These are phyloP conservation scores for Opisthocomus hoazin DNA, from an alignment of 2,113 vertebrate species.

Conservation along the genomic window DNA sequence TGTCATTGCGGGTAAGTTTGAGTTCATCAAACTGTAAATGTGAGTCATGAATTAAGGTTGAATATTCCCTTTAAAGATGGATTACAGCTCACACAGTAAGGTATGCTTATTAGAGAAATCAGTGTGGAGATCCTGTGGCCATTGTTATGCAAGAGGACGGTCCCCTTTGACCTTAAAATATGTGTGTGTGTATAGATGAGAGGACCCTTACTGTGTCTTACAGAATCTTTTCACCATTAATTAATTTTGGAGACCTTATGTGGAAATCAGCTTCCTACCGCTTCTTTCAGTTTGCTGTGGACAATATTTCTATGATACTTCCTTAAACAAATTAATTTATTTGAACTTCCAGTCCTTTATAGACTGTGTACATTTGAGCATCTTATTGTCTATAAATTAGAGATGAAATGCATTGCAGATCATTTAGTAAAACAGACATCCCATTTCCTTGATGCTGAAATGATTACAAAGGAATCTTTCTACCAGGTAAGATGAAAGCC, in stretches of 20 bases:
- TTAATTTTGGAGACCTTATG: slow-evolving; percentile 9
- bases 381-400: not conserved
- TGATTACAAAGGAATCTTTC: not conserved
- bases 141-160: slow-evolving; percentile 24
- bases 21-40: slow-evolving; percentile 31
- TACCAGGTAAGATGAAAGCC: not conserved
- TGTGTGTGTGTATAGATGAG: slow-evolving; percentile 38
- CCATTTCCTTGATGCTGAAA: not conserved
- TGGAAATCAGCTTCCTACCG: not conserved
- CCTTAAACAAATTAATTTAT: not conserved
- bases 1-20: not conserved
- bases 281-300: not conserved
- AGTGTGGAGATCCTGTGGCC: slow-evolving; percentile 23
- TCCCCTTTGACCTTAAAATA: slow-evolving; percentile 62
- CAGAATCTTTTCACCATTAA: slow-evolving; percentile 2
- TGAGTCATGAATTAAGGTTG: not conserved
- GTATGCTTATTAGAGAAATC: slow-evolving; percentile 11
- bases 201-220: slow-evolving; percentile 53
- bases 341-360: not conserved
- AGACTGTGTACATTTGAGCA: not conserved
- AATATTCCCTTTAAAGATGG: slow-evolving; percentile 36
- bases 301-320: not conserved
- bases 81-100: slow-evolving; percentile 26
- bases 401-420: not conserved
- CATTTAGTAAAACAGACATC: not conserved